Evolutionary conservation across 2,797 vertebrate genomes (phyloP), one percentile per base, ranked within the genome.

Genomic region (Clangula hyemalis): DNA sequence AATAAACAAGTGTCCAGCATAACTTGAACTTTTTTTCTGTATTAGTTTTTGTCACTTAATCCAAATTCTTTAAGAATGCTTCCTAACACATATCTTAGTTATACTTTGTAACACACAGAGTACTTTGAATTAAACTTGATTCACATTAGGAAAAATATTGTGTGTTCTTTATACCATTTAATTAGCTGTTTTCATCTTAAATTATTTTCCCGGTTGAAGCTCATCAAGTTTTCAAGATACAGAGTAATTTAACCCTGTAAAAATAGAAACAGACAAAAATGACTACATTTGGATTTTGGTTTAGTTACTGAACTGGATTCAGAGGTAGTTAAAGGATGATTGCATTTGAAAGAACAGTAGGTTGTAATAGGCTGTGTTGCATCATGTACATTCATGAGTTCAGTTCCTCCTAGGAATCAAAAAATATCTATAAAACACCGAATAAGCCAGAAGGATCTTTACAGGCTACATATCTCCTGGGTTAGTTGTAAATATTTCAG

Each of bases 401-500:
- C 24, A 20, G 1, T 57, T 57, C 47, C 88, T 89, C 56, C 92
- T 74, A 81, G 54, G 64, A 94, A 88, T 93, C 34, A 8, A 24
- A 65, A 94, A 87, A 81, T 89, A 82, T 57, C 47, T 83, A 51
- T 76, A 73, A 96, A 95, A 84, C 83, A 30, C 78, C 92, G 39
- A 47, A 75, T 64, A 95, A 96, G 47, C 34, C 30, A 27, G 36
- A 38, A 92, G 87, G 83, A 94, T 92, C 65, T 87, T 95, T 65
- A 66, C 88, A 58, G 68, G 66, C 38, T 85, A 65, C 34, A 7
- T 65, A 54, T 71, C 74, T 73, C 58, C 87, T 60, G 20, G 72
- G 95, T 95, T 70, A 77, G 82, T 90, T 88, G 60, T 8, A 80
- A 87, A 73, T 86, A 86, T 82, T 90, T 96, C 68, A 86, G 69